phyloP scores from a whole-genome alignment of 2,888 invertebrate genomes.

The Microplitis deprimator region DNA sequence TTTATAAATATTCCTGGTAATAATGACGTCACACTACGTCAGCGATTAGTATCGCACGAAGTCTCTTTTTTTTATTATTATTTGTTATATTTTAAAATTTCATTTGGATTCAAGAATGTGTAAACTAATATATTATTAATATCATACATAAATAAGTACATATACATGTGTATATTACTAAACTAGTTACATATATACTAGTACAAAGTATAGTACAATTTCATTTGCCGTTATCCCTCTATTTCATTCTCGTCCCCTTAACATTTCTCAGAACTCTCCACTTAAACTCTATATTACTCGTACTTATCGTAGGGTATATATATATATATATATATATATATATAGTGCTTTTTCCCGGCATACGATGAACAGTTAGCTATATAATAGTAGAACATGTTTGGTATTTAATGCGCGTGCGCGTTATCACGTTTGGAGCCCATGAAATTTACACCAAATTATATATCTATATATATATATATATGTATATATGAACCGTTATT shows the following conservation, averaged over 20 bases:
- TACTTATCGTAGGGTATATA: not conserved
- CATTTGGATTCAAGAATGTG: too few relatives aligned
- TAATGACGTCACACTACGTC: slow-evolving; percentile 56
- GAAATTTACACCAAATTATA: not conserved
- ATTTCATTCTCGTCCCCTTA: slow-evolving; percentile 22
- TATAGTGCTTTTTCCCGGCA: slow-evolving; percentile 11
- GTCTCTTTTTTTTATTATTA: not conserved
- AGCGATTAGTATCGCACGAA: slow-evolving; percentile 34
- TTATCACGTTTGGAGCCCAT: not conserved
- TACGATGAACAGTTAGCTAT: not conserved
- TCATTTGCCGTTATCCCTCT: slow-evolving; percentile 27
- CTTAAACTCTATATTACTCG: not conserved
- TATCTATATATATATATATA: not conserved
- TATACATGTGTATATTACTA: too few relatives aligned
- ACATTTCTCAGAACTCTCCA: slow-evolving; percentile 27
- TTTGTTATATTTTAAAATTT: not conserved
- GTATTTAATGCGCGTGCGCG: slow-evolving; percentile 31
- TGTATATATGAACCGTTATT: not conserved
- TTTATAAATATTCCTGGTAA: slow-evolving; percentile 43
- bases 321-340: not conserved
- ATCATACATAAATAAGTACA: not conserved
- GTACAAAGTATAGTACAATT: not conserved
- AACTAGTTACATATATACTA: too few relatives aligned
- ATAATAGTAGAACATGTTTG: not conserved
- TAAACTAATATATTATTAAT: not conserved